These are phyloP conservation scores for Hirundo rustica DNA, from an alignment of 2,797 vertebrate species.

Conservation along the genomic window DNA sequence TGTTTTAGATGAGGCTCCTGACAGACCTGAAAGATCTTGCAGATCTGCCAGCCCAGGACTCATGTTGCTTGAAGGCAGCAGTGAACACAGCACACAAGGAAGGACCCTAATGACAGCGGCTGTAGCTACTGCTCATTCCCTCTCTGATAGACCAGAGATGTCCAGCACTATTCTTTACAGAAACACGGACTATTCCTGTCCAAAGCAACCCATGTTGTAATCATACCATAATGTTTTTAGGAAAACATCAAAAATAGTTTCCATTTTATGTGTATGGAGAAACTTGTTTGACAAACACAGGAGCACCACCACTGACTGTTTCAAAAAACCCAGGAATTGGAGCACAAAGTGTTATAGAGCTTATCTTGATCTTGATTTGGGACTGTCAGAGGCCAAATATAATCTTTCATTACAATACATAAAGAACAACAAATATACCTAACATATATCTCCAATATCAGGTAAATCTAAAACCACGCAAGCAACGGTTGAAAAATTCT, in stretches of 20 bases:
- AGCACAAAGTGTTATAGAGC: not conserved
- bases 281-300: not conserved
- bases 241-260: not conserved
- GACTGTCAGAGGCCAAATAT: not conserved
- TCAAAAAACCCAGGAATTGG: not conserved
- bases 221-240: not conserved
- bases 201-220: not conserved
- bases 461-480: not conserved
- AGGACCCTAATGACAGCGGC: rapidly evolving
- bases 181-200: not conserved
- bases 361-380: not conserved
- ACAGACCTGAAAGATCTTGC: not conserved
- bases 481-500: not conserved
- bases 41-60: not conserved
- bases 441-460: not conserved
- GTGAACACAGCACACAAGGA: not conserved
- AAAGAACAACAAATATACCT: not conserved
- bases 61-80: rapidly evolving
- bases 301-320: not conserved
- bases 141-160: not conserved
- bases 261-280: not conserved
- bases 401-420: not conserved
- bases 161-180: rapidly evolving
- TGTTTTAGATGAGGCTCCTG: not conserved
- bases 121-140: not conserved